These are phyloP conservation scores for Meriones psammophilus DNA, from an alignment of 2,797 vertebrate species.

Conservation along the genomic window DNA sequence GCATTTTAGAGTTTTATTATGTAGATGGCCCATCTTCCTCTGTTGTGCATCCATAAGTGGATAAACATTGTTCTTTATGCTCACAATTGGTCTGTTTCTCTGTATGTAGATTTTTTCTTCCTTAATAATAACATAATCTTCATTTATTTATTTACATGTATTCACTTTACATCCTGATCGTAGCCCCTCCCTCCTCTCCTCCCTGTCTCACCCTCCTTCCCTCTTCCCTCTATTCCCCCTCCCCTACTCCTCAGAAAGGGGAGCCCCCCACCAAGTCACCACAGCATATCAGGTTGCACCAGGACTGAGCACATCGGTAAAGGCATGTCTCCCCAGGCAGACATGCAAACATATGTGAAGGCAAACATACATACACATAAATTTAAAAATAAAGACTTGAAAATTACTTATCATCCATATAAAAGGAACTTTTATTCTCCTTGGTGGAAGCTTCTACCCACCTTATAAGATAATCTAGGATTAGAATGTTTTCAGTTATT, in stretches of 20 bases:
- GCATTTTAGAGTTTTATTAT: not conserved
- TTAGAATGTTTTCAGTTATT: too few relatives aligned
- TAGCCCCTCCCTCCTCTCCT: too few relatives aligned
- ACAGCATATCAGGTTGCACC: too few relatives aligned
- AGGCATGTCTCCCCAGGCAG: not conserved
- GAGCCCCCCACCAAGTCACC: too few relatives aligned
- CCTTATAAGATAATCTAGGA: too few relatives aligned
- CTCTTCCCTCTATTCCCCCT: too few relatives aligned
- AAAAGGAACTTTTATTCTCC: not conserved
- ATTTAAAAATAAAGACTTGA: not conserved
- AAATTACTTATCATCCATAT: not conserved
- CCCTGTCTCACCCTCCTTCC: too few relatives aligned
- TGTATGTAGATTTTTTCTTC: not conserved
- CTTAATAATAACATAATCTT: constrained; percentile 7
- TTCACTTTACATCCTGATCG: too few relatives aligned
- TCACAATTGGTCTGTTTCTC: not conserved
- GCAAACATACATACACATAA: not conserved
- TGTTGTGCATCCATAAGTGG: not conserved
- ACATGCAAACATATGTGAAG: not conserved
- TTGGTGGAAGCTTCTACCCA: too few relatives aligned
- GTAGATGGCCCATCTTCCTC: not conserved
- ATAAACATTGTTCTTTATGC: not conserved
- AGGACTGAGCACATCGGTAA: too few relatives aligned
- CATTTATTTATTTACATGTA: too few relatives aligned
- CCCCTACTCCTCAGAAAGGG: too few relatives aligned